Evolutionary conservation across 2,888 invertebrate genomes (phyloP), one percentile per base, ranked within the genome.

Genomic region (Abrostola triplasia): DNA sequence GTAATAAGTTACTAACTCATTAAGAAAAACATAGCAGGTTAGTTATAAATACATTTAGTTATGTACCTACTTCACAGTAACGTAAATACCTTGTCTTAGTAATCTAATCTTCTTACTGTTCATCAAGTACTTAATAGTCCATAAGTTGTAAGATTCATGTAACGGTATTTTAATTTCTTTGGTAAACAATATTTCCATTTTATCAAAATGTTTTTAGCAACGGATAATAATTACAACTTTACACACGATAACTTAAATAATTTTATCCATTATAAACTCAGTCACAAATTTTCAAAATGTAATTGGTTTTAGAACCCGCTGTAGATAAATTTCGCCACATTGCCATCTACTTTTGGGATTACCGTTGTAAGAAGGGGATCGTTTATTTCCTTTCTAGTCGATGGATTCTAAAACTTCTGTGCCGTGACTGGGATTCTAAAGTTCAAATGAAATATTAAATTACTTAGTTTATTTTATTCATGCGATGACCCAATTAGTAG

Each of bases 301-400:
- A 67, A 78, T 75, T 70, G 61, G 58, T 77, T 75, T 75, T 66
- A 66, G 64, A 84, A 67, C 93, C 88, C 37, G 73, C 92, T 90
- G 89, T 92, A 88, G 75, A 81, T 72, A 79, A 86, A 86, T 84
- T 85, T 88, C 84, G 79, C 87, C 90, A 89, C 89, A 92, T 90
- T 91, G 92, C 90, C 92, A 88, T 90, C 91, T 92, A 93, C 92
- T 93, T 90, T 90, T 82, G 90, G 92, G 93, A 93, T 93, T 93
- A 93, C 90, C 86, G 86, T 91, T 92, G 92, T 92, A 92, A 93
- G 93, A 90, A 92, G 93, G 93, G 93, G 93, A 93, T 92, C 92
- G 83, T 91, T 90, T 90, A 92, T 93, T 93, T 92, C 90, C 88
- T 89, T 90, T 89, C 84, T 76, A 84, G 84, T 79, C 80, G 73